Evolutionary conservation across 2,797 vertebrate genomes (phyloP).

Genomic region (Nothura maculosa): DNA sequence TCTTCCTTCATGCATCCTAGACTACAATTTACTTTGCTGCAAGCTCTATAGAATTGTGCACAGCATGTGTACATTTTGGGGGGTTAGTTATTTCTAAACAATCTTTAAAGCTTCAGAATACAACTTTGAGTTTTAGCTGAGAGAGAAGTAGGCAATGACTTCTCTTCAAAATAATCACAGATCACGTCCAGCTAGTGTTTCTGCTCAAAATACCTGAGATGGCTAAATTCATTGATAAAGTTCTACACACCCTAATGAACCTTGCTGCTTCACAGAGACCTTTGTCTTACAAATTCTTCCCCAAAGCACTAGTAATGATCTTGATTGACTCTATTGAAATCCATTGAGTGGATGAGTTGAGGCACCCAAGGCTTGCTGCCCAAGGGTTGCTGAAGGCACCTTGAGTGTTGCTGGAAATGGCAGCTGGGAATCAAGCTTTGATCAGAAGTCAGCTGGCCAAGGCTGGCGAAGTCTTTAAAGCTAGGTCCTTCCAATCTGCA

Average conservation of each 20-base stretch:
- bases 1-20: background rate
- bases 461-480: background rate
- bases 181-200: background rate
- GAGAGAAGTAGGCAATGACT: background rate
- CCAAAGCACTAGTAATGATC: background rate
- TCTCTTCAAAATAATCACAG: background rate
- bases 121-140: constrained; percentile 12
- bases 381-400: background rate
- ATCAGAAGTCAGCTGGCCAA: background rate
- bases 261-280: background rate
- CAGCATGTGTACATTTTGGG: background rate
- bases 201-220: background rate
- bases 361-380: background rate
- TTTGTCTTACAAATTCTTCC: background rate
- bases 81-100: constrained; percentile 31
- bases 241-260: background rate
- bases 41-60: background rate
- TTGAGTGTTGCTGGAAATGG: background rate
- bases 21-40: constrained; percentile 14
- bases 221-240: background rate
- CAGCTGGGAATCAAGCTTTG: background rate
- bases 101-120: constrained; percentile 7
- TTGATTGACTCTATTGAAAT: background rate
- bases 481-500: background rate
- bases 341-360: background rate